Percentiles rank a stretch among this genome's conserved stretches.
Conservation (phyloP, 2,888 invertebrate species). For the Argyresthia albistria region DNA sequence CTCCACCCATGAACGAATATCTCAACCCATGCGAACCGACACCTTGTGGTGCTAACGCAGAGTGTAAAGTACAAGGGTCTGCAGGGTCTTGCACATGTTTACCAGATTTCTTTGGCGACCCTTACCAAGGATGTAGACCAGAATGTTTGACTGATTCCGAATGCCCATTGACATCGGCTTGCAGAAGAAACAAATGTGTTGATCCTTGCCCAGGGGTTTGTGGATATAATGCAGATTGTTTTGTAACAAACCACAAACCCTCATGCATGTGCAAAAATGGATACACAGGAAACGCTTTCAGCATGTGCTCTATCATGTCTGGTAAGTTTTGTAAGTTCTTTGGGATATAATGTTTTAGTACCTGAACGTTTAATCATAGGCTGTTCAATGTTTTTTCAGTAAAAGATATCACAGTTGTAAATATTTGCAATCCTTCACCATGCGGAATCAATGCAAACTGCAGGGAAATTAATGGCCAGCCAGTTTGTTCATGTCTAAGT, state of each 20-base stretch:
- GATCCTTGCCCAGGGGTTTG: slow-evolving; percentile 81
- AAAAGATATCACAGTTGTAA: slow-evolving; percentile 32
- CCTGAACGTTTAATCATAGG: neutral
- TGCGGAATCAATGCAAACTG: slow-evolving; percentile 84
- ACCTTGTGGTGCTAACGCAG: slow-evolving; percentile 81
- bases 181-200: slow-evolving; percentile 76
- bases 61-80: slow-evolving; percentile 79
- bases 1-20: slow-evolving; percentile 51
- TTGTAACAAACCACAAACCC: slow-evolving; percentile 77
- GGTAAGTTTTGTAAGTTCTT: slow-evolving; percentile 29
- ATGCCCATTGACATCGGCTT: slow-evolving; percentile 75
- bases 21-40: slow-evolving; percentile 75
- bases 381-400: slow-evolving; percentile 30
- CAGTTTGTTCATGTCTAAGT: slow-evolving; percentile 80
- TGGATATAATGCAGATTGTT: slow-evolving; percentile 77
- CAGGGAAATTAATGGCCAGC: slow-evolving; percentile 78
- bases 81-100: slow-evolving; percentile 82
- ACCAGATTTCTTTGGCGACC: slow-evolving; percentile 82
- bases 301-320: slow-evolving; percentile 44
- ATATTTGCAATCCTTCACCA: slow-evolving; percentile 82
- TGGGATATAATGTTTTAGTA: neutral
- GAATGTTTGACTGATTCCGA: slow-evolving; percentile 78
- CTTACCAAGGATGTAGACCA: slow-evolving; percentile 81
- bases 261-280: slow-evolving; percentile 74
- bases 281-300: slow-evolving; percentile 78